Evolutionary conservation across 2,797 vertebrate genomes (phyloP), one percentile per base, ranked within the genome.

Genomic region (Anabas testudineus): DNA sequence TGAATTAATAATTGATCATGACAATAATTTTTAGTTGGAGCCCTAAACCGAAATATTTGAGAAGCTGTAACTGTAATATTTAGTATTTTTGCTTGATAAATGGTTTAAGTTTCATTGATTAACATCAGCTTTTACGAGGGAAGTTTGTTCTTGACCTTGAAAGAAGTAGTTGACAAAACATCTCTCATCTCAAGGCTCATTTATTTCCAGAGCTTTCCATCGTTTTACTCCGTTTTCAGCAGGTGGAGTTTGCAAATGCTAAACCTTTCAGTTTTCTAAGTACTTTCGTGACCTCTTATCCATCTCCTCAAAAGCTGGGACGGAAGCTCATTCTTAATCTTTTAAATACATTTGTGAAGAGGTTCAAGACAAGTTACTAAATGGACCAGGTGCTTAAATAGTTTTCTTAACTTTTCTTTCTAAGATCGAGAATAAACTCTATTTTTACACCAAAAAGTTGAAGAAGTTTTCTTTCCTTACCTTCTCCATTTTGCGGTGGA

Each of bases 401-500:
- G 32, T 47, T 47, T 24, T 6, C 5, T 47, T 13, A 22, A 22
- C 14, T 24, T 28, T 19, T 36, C 32, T 36, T 34, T 54, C 5
- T 16, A 10, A 56, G 19, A 14, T 10, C 82, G 64, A 51, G 94
- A 93, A 18, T 18, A 3, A 41, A 41, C 39, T 16, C 39, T 41
- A 2, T 16, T 16, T 41, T 16, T 18, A 7, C 15, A 41, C 16
- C 15, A 18, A 18, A 5, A 41, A 41, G 16, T 15, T 5, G 18
- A 18, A 6, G 15, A 41, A 18, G 5, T n/a, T n/a, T n/a, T n/a
- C 9, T 13, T 10, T 15, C 22, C 52, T 47, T 12, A 67, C 64
- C 96, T 95, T 94, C 72, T 98, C 96, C 88, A 96, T 93, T 78
- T 93, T 92, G 87, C 91, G 89, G 30, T 95, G 92, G 36, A 99